A percentile compares a stretch with the other conserved stretches of the same genome.
phyloP scores from a whole-genome alignment of 1,140 invertebrate genomes.

The Acromyrmex heyeri region DNA sequence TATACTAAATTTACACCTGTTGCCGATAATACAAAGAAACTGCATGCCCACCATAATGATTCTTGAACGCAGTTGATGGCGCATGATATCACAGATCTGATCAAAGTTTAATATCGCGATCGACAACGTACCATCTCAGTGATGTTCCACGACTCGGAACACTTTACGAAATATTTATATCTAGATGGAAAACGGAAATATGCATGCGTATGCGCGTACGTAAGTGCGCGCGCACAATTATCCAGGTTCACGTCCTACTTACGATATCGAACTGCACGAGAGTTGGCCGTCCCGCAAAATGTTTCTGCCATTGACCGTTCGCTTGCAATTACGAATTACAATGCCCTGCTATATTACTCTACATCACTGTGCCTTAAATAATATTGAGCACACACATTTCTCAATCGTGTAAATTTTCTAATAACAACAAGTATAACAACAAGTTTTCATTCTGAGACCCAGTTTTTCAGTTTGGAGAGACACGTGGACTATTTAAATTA shows the following conservation, averaged over 20 bases:
- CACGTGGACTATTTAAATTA: background rate
- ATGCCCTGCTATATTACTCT: background rate
- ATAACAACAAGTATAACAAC: background rate
- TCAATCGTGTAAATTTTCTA: background rate
- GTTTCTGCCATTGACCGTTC: constrained; percentile 72
- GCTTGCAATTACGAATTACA: constrained; percentile 37
- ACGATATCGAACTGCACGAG: constrained; percentile 81
- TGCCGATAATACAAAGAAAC: constrained; percentile 45
- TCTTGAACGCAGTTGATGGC: background rate
- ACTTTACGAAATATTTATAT: constrained; percentile 26
- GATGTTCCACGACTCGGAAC: background rate
- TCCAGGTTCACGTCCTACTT: constrained; percentile 83
- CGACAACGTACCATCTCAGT: background rate
- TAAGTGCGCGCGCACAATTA: constrained; percentile 58
- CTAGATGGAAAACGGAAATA: constrained; percentile 23
- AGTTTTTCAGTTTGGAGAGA: background rate
- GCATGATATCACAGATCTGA: background rate
- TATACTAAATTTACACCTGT: constrained; percentile 45
- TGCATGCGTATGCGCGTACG: constrained; percentile 13
- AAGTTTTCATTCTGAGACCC: background rate
- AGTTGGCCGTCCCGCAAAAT: constrained; percentile 67
- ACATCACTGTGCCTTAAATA: background rate
- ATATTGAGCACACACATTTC: background rate
- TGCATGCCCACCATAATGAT: too few species aligned
- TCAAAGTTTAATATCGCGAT: background rate